Evolutionary conservation across 2,888 invertebrate genomes (phyloP).

Genomic region (Sarcophaga caerulescens): DNA sequence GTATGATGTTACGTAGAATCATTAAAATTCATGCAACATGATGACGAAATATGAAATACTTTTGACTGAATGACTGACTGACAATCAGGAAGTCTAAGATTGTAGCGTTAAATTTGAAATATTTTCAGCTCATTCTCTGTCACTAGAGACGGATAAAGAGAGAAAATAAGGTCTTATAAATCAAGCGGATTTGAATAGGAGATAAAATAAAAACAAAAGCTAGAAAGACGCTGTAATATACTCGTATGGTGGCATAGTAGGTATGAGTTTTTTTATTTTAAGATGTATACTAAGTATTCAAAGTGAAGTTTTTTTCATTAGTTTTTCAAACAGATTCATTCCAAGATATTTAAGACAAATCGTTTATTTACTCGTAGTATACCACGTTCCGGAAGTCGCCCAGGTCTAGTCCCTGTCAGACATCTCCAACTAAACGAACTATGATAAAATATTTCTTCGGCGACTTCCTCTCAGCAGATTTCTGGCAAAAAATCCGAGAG

Average conservation of each 20-base stretch:
- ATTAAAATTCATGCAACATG: constrained; percentile 14
- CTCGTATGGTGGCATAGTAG: not conserved
- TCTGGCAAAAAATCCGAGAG: too few species aligned
- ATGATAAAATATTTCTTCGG: too few species aligned
- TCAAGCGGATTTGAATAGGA: too few species aligned
- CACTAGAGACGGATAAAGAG: not conserved
- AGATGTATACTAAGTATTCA: not conserved
- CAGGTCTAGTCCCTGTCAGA: too few species aligned
- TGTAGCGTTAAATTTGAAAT: constrained; percentile 52
- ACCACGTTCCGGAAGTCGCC: too few species aligned
- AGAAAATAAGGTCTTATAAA: too few species aligned
- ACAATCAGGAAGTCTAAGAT: constrained; percentile 41
- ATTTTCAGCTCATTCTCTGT: constrained; percentile 12
- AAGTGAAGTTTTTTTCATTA: not conserved
- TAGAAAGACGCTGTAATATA: not conserved
- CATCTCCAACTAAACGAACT: too few species aligned
- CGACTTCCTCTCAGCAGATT: too few species aligned
- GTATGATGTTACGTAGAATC: not conserved
- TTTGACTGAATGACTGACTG: not conserved
- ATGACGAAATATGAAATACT: too few species aligned
- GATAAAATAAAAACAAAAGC: not conserved
- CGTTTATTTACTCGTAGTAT: too few species aligned
- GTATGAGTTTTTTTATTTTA: not conserved
- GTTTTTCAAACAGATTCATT: not conserved
- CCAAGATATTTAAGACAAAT: too few species aligned